Base-by-base conservation (phyloP, 2,888 invertebrate species). In the Strigamia transsilvanica region DNA sequence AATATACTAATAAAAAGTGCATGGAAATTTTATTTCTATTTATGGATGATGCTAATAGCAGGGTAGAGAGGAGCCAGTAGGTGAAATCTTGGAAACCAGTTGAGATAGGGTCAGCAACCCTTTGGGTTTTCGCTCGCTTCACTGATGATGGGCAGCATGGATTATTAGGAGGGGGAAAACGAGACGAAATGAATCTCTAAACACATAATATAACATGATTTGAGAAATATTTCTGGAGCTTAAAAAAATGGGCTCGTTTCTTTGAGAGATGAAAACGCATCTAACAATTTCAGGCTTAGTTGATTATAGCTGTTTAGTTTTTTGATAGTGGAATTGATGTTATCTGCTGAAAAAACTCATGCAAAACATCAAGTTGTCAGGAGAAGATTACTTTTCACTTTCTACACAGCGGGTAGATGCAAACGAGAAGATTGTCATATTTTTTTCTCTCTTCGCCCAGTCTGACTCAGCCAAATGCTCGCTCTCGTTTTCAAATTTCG, bases 351-450 rank as follows among this genome's bases (percentile, higher is more conserved):
- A 18, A 61, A 61, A 61, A 61, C 61, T 61, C 61, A 61, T 61
- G 61, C 61, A 61, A 61, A 61, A 61, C 61, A 61, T 61, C 61
- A 61, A 61, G 21, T 61, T 61, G 61, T 61, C 61, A 61, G 61
- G 23, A 61, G 61, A 61, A 61, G 61, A 61, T 61, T 61, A 61
- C 61, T 61, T 61, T 61, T 61, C 61, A 61, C 61, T 61, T 61
- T 61, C 6, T 23, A 61, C 61, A 61, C 61, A 61, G 61, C 61
- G 23, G 61, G 61, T 10, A 46, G 46, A 46, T 46, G 46, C 61
- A 61, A 61, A 61, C 61, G 61, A 61, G 61, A 21, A 61, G 61
- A 61, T 61, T 61, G 61, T 61, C 61, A 61, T 61, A 18, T 61
- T 61, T 61, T 61, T 61, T 61, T 61, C 15, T 61, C 10, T 10